Evolutionary conservation across 1,140 invertebrate genomes (phyloP).

Genomic region (Proales similis): DNA sequence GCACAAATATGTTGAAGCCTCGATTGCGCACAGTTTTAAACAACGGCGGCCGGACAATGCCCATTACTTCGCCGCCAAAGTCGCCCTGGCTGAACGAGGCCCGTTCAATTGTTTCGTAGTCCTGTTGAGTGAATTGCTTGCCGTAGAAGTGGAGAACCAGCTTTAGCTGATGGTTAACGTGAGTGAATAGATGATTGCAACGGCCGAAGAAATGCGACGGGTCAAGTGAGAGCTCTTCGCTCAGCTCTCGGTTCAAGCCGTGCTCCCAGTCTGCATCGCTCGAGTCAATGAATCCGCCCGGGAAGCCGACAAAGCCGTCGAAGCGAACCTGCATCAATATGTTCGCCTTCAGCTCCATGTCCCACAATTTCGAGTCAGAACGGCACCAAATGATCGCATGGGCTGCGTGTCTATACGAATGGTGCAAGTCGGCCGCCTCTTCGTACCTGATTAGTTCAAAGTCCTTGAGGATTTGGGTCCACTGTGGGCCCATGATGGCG

Average conservation of each 20-base stretch:
- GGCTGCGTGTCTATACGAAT: constrained; percentile 43
- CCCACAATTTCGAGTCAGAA: constrained; percentile 42
- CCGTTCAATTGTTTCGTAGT: constrained; percentile 52
- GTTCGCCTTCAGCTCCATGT: constrained; percentile 41
- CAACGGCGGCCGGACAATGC: constrained; percentile 20
- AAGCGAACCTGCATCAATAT: constrained; percentile 58
- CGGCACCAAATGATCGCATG: constrained; percentile 47
- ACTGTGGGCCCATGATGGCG: too few species aligned
- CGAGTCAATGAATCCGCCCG: constrained; percentile 57
- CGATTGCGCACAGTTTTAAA: background rate
- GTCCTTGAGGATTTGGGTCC: too few species aligned
- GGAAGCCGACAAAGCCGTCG: constrained; percentile 60
- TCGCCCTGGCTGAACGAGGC: constrained; percentile 47
- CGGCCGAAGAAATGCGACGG: constrained; percentile 42
- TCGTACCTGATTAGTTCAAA: too few species aligned
- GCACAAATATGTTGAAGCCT: constrained; percentile 11
- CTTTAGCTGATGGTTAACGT: constrained; percentile 46
- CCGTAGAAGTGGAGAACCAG: constrained; percentile 56
- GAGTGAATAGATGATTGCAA: constrained; percentile 44
- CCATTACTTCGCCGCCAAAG: constrained; percentile 54
- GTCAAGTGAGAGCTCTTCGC: constrained; percentile 58
- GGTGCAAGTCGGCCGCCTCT: too few species aligned
- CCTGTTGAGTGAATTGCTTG: constrained; percentile 51
- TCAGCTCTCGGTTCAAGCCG: constrained; percentile 56
- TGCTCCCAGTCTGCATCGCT: constrained; percentile 44